Evolutionary conservation across 2,113 vertebrate genomes (phyloP), one percentile per base, ranked within the genome.

Genomic region (Coregonus clupeaformis): DNA sequence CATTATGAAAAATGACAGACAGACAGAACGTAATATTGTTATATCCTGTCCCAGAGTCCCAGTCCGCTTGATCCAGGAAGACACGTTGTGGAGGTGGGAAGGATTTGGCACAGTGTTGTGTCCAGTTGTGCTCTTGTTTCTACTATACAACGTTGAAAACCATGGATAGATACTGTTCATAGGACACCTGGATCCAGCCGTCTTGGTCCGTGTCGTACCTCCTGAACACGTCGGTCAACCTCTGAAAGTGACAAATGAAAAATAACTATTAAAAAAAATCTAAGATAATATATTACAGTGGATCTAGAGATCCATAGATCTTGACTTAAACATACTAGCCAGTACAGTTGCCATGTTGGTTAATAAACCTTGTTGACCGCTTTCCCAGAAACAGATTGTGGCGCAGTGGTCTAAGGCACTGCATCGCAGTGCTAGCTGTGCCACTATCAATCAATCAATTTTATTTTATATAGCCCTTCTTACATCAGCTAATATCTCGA

Each of bases 181-280:
- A 99, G 52, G 98, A 99, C 81, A 99, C 95, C 85, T 99, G 97
- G 81, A 99, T 98, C 98, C 98, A 99, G 88, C 98, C 98, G 0
- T 99, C 98, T 71, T 97, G 97, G 80, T 99, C 98, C 0, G 97
- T 99, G 42, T 99, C 98, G 0, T 97, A 98, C 5, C 96, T 92
- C 52, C 97, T 92, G 92, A 99, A 99, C 75, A 97, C 93, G 12
- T 99, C 97, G 0, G 97, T 99, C 93, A 99, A 85, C 90, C 96
- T 97, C 97, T 99, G 92, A 25, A 76, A 59, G 32, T 64, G 32
- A 82, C 36, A 42, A 42, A 42, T 42, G 36, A 55, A 24, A 72
- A 70, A 45, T 24, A 47, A 20, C 9, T 20, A 6, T 22, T 13
- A 7, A 42, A 49, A 49, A 49, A 52, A 18, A 52, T 52, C 13